Base-by-base conservation (phyloP, 2,797 vertebrate genomes). In the Steatocranus sp. region DNA sequence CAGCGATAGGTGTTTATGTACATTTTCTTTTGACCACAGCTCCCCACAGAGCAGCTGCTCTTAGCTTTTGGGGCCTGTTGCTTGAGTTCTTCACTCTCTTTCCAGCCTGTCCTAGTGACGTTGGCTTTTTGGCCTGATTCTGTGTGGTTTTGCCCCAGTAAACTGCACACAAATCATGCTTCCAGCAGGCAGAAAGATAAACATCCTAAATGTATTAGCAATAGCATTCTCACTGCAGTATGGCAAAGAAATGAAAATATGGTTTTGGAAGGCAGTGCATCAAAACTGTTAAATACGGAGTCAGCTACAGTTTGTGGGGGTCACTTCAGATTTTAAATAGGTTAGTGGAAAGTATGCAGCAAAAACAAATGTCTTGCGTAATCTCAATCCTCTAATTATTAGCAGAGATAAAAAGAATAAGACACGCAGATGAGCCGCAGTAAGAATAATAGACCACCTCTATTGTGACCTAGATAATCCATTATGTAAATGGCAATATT, bases 391-490 rank as follows among this genome's bases (percentile, higher is more conserved):
- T 89, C 89, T 93, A 91, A 95, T 95, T 95, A 94, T 94, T 93
- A 94, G 86, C 80, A 90, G 91, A 89, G 94, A 94, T 93, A 94
- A 95, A 95, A 95, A 93, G 87, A 93, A 94, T 78, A 92, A 92
- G 86, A 81, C 49, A 79, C 82, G 88, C 84, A 92, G 87, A 93
- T 94, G 91, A 93, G 86, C 32, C 86, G 38, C 88, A 93, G 87
- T 89, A 95, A 93, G 94, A 95, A 89, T 95, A 96, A 95, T 93
- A 91, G 90, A 93, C 89, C 89, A 92, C 86, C 91, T 89, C 86
- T 82, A 87, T 89, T 89, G 81, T 94, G 94, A 94, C 94, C 95
- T 89, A 96, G 85, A 94, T 94, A 95, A 94, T 94, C 86, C 90
- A 94, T 94, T 93, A 94, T 94, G 89, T 75, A 88, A 88, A 94